Base-by-base conservation (phyloP, 92 coral and sea anemone genomes). In the Phenganax subtilis region DNA sequence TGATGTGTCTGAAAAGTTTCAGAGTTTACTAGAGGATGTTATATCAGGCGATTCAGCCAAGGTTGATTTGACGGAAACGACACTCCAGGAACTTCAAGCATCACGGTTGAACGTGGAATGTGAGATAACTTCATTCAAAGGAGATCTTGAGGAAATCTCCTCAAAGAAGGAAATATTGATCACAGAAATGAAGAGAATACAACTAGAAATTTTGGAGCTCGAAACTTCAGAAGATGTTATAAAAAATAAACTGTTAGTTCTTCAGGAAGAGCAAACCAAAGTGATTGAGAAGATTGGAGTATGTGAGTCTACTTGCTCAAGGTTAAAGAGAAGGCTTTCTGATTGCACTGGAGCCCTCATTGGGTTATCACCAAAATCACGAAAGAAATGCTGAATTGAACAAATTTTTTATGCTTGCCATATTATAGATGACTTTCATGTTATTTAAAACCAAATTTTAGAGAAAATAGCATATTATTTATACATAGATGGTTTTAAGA, bases 231-330 rank as follows among this genome's bases (percentile, higher is more conserved):
- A 79, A 79, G 62, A 79, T 52, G 16, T 44, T 7, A 54, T 52
- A 17, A 54, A 63, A 54, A 10, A 10, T 8, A 79, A 79, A 54
- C 20, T 79, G 67, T 25, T 7, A 2, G 6, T 62, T 51, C 83
- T 79, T 52, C 63, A 51, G 52, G 31, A 65, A 7, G 74, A 79
- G 15, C 73, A 54, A 3, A 61, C 9, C 6, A 54, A 63, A 17
- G 37, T 79, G 7, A 54, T 9, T 0, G 16, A n/a, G 37, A 63
- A 63, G 61, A 79, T 79, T 52, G 51, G 65, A 12, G 62, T 63
- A 63, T 79, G 83, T 53, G 74, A 79, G 74, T 79, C 83, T n/a
- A 79, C 83, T n/a, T 79, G 83, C 62, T 62, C 10, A 17, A 60
- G 53, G 6, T 65, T 79, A 29, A 79, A 79, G 56, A 63, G 83